A percentile compares a stretch with the other conserved stretches of the same genome.
phyloP scores from a whole-genome alignment of 2,797 vertebrate species.

The Oreochromis mossambicus region DNA sequence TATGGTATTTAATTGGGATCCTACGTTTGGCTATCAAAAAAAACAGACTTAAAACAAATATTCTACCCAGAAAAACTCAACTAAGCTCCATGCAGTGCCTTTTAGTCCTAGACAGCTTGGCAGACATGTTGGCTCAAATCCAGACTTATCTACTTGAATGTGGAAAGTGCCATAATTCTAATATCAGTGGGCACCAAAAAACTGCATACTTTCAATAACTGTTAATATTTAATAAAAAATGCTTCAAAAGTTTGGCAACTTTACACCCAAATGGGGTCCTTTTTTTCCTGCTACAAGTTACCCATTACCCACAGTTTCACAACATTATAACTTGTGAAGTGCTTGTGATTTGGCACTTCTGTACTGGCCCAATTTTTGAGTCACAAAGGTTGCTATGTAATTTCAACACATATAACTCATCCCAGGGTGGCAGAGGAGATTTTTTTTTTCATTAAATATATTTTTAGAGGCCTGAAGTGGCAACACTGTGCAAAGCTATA shows the following conservation, averaged over 20 bases:
- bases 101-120: background rate
- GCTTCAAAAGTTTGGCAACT: background rate
- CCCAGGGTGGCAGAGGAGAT: background rate
- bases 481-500: background rate
- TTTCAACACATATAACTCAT: background rate
- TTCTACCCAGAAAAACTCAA: background rate
- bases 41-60: background rate
- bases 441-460: rapidly evolving
- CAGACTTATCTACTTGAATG: background rate
- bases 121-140: background rate
- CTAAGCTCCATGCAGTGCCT: background rate
- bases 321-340: background rate
- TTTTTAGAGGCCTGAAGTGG: background rate
- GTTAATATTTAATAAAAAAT: background rate
- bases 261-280: background rate
- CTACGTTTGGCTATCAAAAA: background rate
- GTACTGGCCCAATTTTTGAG: background rate
- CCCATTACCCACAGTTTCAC: background rate
- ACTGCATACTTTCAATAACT: background rate
- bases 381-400: background rate
- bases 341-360: background rate
- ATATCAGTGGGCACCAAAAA: background rate
- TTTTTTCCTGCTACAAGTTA: background rate
- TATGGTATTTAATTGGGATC: background rate
- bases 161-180: background rate